phyloP scores from a whole-genome alignment of 2,797 vertebrate genomes.

The Toxotes lorentzi region DNA sequence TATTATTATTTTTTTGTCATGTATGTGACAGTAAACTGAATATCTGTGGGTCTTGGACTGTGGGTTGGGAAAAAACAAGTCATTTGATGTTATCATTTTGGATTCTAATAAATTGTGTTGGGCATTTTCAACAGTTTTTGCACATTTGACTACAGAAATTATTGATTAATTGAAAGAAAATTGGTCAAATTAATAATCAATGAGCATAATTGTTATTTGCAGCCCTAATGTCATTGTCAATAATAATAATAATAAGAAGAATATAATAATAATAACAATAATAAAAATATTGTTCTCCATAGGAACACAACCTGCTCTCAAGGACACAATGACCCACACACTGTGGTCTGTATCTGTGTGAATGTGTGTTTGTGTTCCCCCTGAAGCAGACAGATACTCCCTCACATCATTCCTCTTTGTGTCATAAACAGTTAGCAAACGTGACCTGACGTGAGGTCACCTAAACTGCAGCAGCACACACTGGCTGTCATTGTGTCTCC shows the following conservation, averaged over 20 bases:
- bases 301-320: not conserved
- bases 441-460: conserved; percentile 69
- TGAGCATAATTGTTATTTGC: not conserved
- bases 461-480: conserved; percentile 48
- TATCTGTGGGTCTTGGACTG: not conserved
- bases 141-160: conserved; percentile 6
- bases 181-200: not conserved
- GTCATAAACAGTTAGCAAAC: conserved; percentile 71
- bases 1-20: conserved; percentile 7
- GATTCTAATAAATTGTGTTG: not conserved
- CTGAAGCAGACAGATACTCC: conserved; percentile 47
- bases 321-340: conserved; percentile 25
- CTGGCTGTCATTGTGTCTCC: conserved; percentile 55
- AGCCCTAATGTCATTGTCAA: not conserved
- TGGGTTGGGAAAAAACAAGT: not conserved
- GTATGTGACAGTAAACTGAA: not conserved
- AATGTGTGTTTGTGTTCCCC: conserved; percentile 22
- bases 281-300: not conserved
- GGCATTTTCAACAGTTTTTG: not conserved
- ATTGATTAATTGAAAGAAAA: not conserved
- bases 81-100: not conserved
- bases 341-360: conserved; percentile 34
- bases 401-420: conserved; percentile 66
- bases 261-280: not conserved
- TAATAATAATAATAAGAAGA: not conserved